Evolutionary conservation across 2,888 invertebrate genomes (phyloP).

Genomic region (Gymnosoma rotundatum): DNA sequence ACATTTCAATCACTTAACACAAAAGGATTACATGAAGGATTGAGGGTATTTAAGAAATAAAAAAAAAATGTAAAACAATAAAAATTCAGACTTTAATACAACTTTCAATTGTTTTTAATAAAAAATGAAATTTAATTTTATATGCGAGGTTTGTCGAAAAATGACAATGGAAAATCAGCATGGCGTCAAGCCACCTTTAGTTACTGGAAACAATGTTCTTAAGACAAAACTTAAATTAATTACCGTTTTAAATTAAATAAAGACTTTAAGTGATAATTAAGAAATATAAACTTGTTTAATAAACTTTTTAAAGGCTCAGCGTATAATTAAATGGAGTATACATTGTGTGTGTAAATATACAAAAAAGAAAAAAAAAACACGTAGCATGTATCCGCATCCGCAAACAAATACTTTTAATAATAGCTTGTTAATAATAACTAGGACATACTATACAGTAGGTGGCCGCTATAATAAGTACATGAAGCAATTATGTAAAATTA

Average conservation of each 20-base stretch:
- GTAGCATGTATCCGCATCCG: conserved; percentile 74
- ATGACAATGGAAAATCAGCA: not conserved
- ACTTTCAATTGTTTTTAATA: conserved; percentile 62
- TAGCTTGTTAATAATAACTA: conserved; percentile 67
- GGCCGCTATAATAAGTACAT: not conserved
- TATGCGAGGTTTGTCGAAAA: not conserved
- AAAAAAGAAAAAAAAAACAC: conserved; percentile 72
- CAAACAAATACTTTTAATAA: conserved; percentile 63
- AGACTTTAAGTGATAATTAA: not conserved
- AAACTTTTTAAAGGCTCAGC: not conserved
- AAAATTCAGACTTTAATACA: conserved; percentile 74
- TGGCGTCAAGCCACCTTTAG: not conserved
- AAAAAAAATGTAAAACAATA: conserved; percentile 33
- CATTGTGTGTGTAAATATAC: conserved; percentile 52
- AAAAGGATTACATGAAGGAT: conserved; percentile 68
- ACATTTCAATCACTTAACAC: conserved; percentile 68
- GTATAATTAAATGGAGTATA: conserved; percentile 16
- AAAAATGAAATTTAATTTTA: conserved; percentile 4
- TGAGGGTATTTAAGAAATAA: conserved; percentile 63
- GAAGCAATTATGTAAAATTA: not conserved
- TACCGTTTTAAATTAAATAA: not conserved
- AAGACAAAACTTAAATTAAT: not conserved
- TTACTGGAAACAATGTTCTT: too few species aligned
- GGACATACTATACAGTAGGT: conserved; percentile 41
- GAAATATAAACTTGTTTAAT: not conserved